These are phyloP conservation scores for Trimorus sp. DNA, from an alignment of 2,888 invertebrate species.

Conservation along the genomic window DNA sequence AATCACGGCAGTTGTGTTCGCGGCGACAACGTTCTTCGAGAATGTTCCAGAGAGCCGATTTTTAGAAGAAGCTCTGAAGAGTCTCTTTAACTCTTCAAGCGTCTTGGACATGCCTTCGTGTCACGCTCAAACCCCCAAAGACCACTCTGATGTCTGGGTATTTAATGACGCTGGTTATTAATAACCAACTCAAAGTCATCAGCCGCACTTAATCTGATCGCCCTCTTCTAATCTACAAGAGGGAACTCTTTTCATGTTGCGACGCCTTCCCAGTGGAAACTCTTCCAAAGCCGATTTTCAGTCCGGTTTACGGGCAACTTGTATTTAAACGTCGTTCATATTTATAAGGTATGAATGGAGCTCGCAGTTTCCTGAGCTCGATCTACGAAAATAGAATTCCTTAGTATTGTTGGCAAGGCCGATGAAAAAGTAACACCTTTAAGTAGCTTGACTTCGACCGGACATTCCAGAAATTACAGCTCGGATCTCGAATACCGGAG, in stretches of 20 bases:
- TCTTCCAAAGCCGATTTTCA: neutral
- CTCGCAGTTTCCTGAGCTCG: no score
- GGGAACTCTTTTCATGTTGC: neutral
- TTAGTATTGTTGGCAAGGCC: no score
- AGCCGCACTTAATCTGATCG: conserved; percentile 18
- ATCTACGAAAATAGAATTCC: no score
- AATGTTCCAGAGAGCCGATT: conserved; percentile 13
- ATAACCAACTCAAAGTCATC: conserved; percentile 22
- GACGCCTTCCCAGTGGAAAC: neutral
- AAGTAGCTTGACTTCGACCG: no score
- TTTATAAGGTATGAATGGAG: neutral
- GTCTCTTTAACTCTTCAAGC: conserved; percentile 14
- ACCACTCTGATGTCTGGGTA: conserved; percentile 3
- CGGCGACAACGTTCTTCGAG: neutral
- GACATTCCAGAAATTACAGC: no score
- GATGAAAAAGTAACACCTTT: no score
- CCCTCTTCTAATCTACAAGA: conserved; percentile 17
- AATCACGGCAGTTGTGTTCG: neutral
- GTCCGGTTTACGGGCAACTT: neutral
- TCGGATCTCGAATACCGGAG: no score
- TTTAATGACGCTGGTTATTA: conserved; percentile 17
- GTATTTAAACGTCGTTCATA: neutral
- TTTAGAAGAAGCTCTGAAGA: neutral
- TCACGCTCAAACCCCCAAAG: conserved; percentile 10
- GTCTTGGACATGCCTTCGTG: conserved; percentile 26